A percentile compares a stretch with the other conserved stretches of the same genome.
Conservation (phyloP, 2,888 invertebrate genomes). For the Rhorus exstirpatorius region DNA sequence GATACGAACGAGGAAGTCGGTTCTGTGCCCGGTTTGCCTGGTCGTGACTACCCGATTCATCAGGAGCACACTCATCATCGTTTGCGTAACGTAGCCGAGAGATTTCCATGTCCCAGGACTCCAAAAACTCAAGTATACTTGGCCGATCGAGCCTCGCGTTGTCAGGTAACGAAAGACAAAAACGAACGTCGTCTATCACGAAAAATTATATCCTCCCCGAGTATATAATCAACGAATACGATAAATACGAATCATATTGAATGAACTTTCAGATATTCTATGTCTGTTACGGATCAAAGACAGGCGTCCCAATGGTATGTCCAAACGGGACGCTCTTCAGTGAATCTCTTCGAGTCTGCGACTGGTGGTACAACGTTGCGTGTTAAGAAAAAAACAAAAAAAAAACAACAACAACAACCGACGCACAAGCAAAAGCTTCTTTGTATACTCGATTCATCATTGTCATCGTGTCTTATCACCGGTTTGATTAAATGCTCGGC, state of each 20-base stretch:
- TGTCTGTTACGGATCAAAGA: constrained; percentile 81
- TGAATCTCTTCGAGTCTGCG: constrained; percentile 82
- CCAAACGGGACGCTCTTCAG: constrained; percentile 83
- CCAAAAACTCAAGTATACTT: constrained; percentile 77
- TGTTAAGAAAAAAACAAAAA: constrained; percentile 71
- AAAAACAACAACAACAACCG: too few species aligned
- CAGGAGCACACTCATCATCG: constrained; percentile 72
- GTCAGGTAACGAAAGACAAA: constrained; percentile 77
- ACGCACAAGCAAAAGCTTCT: too few species aligned
- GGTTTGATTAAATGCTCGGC: constrained; percentile 42
- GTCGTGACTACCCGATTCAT: constrained; percentile 79
- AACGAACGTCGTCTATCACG: background rate
- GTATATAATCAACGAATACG: background rate
- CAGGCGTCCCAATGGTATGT: constrained; percentile 82
- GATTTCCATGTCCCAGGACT: constrained; percentile 76
- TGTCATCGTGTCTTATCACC: constrained; percentile 8
- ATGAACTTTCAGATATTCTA: constrained; percentile 79
- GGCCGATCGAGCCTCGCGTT: constrained; percentile 79
- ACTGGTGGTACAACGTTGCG: constrained; percentile 83
- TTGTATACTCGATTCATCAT: constrained; percentile 18
- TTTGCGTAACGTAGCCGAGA: constrained; percentile 69
- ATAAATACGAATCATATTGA: background rate
- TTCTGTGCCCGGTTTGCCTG: constrained; percentile 80
- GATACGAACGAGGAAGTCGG: constrained; percentile 70
- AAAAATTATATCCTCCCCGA: background rate